These are phyloP conservation scores for Griposia aprilina DNA, from an alignment of 2,888 invertebrate genomes.

Conservation along the genomic window DNA sequence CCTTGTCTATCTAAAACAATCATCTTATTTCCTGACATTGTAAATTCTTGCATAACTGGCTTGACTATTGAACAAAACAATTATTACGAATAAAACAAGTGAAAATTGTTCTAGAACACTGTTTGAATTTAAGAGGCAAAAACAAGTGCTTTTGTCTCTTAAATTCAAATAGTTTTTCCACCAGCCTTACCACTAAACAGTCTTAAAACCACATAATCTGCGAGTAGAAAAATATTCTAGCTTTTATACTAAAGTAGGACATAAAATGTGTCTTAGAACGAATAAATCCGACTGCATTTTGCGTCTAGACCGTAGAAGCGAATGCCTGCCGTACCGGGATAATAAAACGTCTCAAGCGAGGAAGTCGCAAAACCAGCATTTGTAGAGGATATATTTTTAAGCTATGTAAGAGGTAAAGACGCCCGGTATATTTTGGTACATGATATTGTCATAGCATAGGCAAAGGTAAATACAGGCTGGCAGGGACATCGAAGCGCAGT, in stretches of 20 bases:
- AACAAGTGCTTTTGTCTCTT: neutral
- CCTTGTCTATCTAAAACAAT: slow-evolving; percentile 21
- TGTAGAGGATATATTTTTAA: slow-evolving; percentile 13
- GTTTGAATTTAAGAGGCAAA: too few relatives aligned
- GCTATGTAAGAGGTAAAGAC: neutral
- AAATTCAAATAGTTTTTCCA: neutral
- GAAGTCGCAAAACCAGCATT: slow-evolving; percentile 21
- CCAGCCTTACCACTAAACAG: slow-evolving; percentile 6
- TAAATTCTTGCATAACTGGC: slow-evolving; percentile 6
- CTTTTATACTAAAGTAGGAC: slow-evolving; percentile 10
- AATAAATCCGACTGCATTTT: slow-evolving; percentile 51
- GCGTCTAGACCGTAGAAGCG: slow-evolving; percentile 44
- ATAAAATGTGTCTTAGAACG: slow-evolving; percentile 35
- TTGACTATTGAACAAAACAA: neutral
- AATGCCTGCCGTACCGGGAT: slow-evolving; percentile 29
- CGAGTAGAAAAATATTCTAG: slow-evolving; percentile 18
- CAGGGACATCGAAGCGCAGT: too few relatives aligned
- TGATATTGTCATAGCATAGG: neutral
- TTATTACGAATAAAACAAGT: slow-evolving; percentile 14
- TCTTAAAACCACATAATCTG: slow-evolving; percentile 33
- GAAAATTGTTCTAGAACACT: neutral
- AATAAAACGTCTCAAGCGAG: slow-evolving; percentile 42
- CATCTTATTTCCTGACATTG: slow-evolving; percentile 13
- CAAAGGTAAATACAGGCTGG: too few relatives aligned
- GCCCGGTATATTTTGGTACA: neutral